Conservation (phyloP, 2,113 vertebrate genomes). For the Astatoreochromis straeleni region DNA sequence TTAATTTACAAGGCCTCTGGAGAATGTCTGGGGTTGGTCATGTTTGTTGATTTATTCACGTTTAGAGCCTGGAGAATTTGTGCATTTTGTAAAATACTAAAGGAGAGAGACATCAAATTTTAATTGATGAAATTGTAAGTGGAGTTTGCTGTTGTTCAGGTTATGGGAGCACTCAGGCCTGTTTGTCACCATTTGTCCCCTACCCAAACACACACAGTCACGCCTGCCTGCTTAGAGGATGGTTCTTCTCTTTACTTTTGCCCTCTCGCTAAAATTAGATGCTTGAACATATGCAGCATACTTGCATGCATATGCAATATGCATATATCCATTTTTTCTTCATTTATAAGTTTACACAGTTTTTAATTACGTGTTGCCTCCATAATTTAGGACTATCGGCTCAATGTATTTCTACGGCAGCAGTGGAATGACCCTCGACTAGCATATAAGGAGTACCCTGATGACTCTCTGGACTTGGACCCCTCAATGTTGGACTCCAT, state of each 20-base stretch:
- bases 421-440: constrained; percentile 94
- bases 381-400: constrained; percentile 79
- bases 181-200: background rate
- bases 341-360: background rate
- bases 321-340: background rate
- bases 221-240: background rate
- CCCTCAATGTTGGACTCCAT: constrained; percentile 95
- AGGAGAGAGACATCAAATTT: constrained; percentile 12
- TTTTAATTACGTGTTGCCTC: background rate
- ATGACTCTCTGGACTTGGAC: constrained; percentile 87
- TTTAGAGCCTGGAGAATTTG: background rate
- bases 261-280: background rate
- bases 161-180: background rate
- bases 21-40: background rate
- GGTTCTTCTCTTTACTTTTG: background rate
- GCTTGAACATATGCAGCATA: background rate
- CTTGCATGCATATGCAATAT: background rate
- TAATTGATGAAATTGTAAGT: constrained; percentile 16
- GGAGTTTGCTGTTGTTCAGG: constrained; percentile 2
- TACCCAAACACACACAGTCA: background rate
- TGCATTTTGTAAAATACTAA: constrained; percentile 22
- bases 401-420: constrained; percentile 90
- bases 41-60: background rate
- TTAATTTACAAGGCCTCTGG: constrained; percentile 10
- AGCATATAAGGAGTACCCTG: constrained; percentile 88